Evolutionary conservation across 2,113 vertebrate species (phyloP).

Genomic region (Brachyhypopomus gauderio): DNA sequence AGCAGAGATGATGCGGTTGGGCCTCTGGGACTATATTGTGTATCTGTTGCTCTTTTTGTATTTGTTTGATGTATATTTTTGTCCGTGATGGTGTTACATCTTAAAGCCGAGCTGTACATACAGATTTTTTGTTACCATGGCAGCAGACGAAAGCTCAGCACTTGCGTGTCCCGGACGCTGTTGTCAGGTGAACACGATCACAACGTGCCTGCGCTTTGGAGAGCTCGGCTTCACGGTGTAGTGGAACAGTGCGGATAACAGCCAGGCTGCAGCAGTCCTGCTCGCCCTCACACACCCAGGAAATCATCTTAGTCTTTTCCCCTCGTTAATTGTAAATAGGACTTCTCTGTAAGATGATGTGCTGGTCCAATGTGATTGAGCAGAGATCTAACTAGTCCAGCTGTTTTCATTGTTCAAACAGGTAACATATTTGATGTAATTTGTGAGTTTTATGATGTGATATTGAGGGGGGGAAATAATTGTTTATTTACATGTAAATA

Average conservation of each 20-base stretch:
- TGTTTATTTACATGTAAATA: neutral
- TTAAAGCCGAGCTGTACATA: neutral
- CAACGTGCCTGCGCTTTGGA: no score
- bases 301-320: no score
- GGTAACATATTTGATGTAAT: neutral
- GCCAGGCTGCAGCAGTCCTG: no score
- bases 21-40: neutral
- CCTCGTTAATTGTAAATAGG: no score
- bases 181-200: no score
- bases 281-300: no score
- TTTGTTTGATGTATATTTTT: no score
- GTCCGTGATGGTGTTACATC: no score
- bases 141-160: no score
- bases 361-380: neutral
- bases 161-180: no score
- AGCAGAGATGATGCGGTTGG: neutral
- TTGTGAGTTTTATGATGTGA: neutral
- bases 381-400: neutral
- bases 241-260: no score
- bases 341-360: neutral
- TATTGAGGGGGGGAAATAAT: neutral
- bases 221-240: no score
- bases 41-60: neutral
- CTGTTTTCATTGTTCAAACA: neutral
- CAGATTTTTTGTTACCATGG: neutral